Conservation (phyloP, 2,888 invertebrate species). For the Leptopilina drosophilae region DNA sequence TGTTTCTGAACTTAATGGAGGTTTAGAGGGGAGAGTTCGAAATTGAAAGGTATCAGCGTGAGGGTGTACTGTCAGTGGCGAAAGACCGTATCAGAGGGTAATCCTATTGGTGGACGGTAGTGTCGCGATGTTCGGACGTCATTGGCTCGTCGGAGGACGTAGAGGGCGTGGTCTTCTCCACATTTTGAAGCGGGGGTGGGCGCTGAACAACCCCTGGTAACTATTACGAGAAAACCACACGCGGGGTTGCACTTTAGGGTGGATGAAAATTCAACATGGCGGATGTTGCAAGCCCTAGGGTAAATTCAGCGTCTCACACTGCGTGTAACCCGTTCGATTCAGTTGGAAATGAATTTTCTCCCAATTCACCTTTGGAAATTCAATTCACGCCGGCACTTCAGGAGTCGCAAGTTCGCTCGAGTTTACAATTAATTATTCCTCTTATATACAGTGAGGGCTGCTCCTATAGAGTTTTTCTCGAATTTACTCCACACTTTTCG, state of each 20-base stretch:
- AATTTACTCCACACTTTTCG: too few relatives aligned
- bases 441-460: constrained; percentile 33
- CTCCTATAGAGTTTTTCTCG: too few relatives aligned
- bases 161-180: constrained; percentile 70
- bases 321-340: constrained; percentile 34
- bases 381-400: constrained; percentile 63
- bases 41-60: constrained; percentile 65
- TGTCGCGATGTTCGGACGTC: constrained; percentile 72
- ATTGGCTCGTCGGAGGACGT: constrained; percentile 68
- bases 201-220: constrained; percentile 61
- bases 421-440: constrained; percentile 67
- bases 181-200: constrained; percentile 51
- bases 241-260: constrained; percentile 56
- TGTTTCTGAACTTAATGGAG: constrained; percentile 6
- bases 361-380: background rate
- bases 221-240: constrained; percentile 66
- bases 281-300: constrained; percentile 59
- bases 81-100: constrained; percentile 77
- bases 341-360: constrained; percentile 35
- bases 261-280: constrained; percentile 71
- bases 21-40: constrained; percentile 53
- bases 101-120: constrained; percentile 76
- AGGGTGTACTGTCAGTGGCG: constrained; percentile 70
- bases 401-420: constrained; percentile 70
- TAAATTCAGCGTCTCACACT: constrained; percentile 39